A percentile compares a stretch with the other conserved stretches of the same genome.
These are phyloP conservation scores for Polydrusus pterygomalis DNA, from an alignment of 2,888 invertebrate genomes.

Conservation along the genomic window DNA sequence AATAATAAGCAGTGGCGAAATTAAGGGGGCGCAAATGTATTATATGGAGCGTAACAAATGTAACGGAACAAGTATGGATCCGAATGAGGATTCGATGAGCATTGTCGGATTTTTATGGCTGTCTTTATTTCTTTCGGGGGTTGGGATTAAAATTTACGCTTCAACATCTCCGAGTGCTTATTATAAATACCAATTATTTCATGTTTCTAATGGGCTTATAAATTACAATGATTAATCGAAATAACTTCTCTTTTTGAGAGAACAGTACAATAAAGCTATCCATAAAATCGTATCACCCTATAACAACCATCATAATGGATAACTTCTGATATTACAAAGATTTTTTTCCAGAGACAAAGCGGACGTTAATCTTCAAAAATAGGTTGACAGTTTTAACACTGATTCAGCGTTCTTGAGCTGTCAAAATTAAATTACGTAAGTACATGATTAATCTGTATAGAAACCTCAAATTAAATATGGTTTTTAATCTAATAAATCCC, in stretches of 20 bases:
- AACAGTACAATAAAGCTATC: neutral
- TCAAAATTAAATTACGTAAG: too few relatives aligned
- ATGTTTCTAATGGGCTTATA: neutral
- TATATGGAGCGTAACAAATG: constrained; percentile 65
- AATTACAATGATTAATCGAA: neutral
- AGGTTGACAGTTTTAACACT: too few relatives aligned
- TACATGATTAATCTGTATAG: too few relatives aligned
- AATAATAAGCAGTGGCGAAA: constrained; percentile 68
- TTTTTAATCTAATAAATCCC: too few relatives aligned
- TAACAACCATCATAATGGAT: neutral
- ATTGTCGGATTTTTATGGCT: constrained; percentile 42
- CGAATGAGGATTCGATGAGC: constrained; percentile 40
- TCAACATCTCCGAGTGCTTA: constrained; percentile 1
- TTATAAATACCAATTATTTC: constrained; percentile 19
- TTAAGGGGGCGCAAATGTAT: constrained; percentile 65
- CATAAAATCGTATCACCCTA: neutral
- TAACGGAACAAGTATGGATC: constrained; percentile 48
- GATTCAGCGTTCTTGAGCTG: too few relatives aligned
- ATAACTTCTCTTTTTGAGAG: neutral
- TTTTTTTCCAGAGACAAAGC: too few relatives aligned
- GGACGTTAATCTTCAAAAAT: too few relatives aligned
- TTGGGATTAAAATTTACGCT: constrained; percentile 29
- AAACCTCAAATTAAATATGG: too few relatives aligned
- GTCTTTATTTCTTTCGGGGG: constrained; percentile 39
- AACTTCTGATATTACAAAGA: too few relatives aligned